These are phyloP conservation scores for Scaptodrosophila latifasciaeformis DNA, from an alignment of 2,888 invertebrate genomes.

Conservation along the genomic window DNA sequence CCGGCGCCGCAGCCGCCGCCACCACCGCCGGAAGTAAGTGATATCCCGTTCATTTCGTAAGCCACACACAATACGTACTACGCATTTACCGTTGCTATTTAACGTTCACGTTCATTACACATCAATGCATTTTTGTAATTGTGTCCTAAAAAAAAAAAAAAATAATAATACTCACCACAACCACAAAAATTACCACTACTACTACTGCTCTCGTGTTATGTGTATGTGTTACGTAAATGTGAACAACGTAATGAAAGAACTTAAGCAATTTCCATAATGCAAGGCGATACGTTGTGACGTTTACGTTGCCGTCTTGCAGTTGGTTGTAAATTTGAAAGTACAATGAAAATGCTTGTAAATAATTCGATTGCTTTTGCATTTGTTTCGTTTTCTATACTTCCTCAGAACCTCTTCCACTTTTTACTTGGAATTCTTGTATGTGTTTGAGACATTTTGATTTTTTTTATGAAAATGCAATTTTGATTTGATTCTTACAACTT, in stretches of 20 bases:
- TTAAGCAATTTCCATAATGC: conserved; percentile 47
- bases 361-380: conserved; percentile 58
- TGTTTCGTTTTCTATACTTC: conserved; percentile 6
- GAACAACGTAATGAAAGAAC: conserved; percentile 30
- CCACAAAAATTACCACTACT: conserved; percentile 20
- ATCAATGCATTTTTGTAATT: too few relatives aligned
- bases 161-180: conserved; percentile 28
- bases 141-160: too few relatives aligned
- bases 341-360: conserved; percentile 73
- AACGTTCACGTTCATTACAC: background rate
- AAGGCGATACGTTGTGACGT: conserved; percentile 48
- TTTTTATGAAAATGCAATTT: conserved; percentile 13
- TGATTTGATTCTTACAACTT: conserved; percentile 9
- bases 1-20: conserved; percentile 53
- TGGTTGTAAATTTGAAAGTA: conserved; percentile 68
- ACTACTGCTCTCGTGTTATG: conserved; percentile 30
- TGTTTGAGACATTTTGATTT: background rate
- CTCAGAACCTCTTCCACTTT: background rate
- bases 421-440: background rate
- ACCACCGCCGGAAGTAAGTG: conserved; percentile 63
- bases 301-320: conserved; percentile 61
- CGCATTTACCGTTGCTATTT: background rate
- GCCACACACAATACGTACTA: conserved; percentile 2
- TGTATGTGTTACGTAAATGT: conserved; percentile 48
- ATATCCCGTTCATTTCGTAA: conserved; percentile 23